Conservation (phyloP, 2,888 invertebrate species). For the Cheilosia scutellata region DNA sequence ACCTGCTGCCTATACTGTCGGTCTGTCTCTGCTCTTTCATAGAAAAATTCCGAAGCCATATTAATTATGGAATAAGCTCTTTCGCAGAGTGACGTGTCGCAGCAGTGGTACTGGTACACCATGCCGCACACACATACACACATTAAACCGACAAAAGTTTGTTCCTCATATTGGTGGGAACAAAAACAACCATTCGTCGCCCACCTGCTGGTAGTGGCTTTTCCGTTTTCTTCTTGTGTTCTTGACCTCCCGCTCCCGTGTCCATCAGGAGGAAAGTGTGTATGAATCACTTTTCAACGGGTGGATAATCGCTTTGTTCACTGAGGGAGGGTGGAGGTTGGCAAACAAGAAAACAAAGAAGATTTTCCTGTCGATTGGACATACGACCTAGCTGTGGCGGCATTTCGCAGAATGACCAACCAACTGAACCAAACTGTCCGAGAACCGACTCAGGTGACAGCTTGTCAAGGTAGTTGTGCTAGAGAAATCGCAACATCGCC, state of each 20-base stretch:
- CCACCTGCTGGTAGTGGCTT: slow-evolving; percentile 53
- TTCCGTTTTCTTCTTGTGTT: slow-evolving; percentile 33
- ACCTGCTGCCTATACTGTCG: slow-evolving; percentile 23
- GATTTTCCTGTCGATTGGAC: slow-evolving; percentile 75
- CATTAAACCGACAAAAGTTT: slow-evolving; percentile 59
- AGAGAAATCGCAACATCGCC: background rate
- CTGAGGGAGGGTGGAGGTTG: background rate
- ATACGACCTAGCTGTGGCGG: slow-evolving; percentile 44
- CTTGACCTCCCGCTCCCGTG: background rate
- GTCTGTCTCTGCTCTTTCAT: slow-evolving; percentile 39
- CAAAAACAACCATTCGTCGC: slow-evolving; percentile 23
- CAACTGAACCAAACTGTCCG: slow-evolving; percentile 33
- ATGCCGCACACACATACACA: background rate
- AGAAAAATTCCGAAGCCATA: slow-evolving; percentile 73
- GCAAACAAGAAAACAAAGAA: slow-evolving; percentile 72
- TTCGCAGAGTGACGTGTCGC: slow-evolving; percentile 65
- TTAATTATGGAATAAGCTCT: slow-evolving; percentile 74
- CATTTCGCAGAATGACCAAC: slow-evolving; percentile 63
- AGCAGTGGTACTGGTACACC: slow-evolving; percentile 39
- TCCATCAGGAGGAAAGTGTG: slow-evolving; percentile 47
- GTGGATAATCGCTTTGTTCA: slow-evolving; percentile 71
- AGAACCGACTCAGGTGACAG: slow-evolving; percentile 60
- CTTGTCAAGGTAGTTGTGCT: slow-evolving; percentile 31
- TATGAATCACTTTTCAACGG: slow-evolving; percentile 74
- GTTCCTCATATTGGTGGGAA: slow-evolving; percentile 52